Percentiles rank a stretch among this genome's conserved stretches.
Evolutionary conservation across 1,140 invertebrate species (phyloP).

Genomic region (Apis dorsata): DNA sequence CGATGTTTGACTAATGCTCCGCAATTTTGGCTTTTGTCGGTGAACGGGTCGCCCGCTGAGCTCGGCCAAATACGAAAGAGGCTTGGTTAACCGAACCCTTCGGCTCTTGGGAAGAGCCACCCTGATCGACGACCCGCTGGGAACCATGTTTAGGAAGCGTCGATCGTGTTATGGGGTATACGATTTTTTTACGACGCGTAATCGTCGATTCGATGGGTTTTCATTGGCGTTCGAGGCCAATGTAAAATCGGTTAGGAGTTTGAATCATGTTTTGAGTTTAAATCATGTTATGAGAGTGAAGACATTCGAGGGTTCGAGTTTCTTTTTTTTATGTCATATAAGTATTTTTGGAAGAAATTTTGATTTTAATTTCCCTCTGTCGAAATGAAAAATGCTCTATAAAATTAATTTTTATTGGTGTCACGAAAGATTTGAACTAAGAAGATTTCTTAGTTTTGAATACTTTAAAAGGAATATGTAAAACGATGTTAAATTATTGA

Average conservation of each 20-base stretch:
- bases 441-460: too few relatives aligned
- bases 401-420: too few relatives aligned
- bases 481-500: too few relatives aligned
- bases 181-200: conserved; percentile 1
- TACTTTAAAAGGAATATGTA: too few relatives aligned
- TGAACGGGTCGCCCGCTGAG: conserved; percentile 57
- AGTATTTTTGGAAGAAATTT: too few relatives aligned
- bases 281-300: too few relatives aligned
- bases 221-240: not conserved
- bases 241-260: too few relatives aligned
- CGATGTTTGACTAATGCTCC: conserved; percentile 71
- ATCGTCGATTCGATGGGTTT: not conserved
- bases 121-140: conserved; percentile 45
- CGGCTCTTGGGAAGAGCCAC: conserved; percentile 41
- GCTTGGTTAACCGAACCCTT: conserved; percentile 62
- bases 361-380: too few relatives aligned
- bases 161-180: conserved; percentile 9
- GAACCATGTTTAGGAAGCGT: conserved; percentile 34
- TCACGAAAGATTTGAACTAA: too few relatives aligned
- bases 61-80: conserved; percentile 29
- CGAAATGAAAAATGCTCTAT: too few relatives aligned
- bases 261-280: not conserved
- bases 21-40: conserved; percentile 67
- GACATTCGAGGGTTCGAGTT: too few relatives aligned
- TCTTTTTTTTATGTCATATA: too few relatives aligned